Base-by-base conservation (phyloP, 2,888 invertebrate species). In the Conus canariensis region DNA sequence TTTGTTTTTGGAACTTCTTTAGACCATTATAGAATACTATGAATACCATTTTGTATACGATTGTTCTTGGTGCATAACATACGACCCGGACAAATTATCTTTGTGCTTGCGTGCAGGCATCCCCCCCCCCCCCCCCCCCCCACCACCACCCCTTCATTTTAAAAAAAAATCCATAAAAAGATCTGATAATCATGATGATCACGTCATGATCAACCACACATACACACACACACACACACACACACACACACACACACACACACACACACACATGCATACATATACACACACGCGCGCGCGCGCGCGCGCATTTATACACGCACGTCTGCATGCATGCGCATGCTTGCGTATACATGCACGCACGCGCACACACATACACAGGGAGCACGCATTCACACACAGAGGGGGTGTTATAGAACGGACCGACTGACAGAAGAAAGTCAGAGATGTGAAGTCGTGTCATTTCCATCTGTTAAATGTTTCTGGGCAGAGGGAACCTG, bases 171-270 rank as follows among this genome's bases (percentile, higher is more conserved):
- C 3, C 4, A 45, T 45, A 45, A 45, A 45, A 45, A 45, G 45
- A 4, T 4, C 64, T 16, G 64, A 14, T 16, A 64, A 7, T 64
- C 10, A 64, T 14, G 64, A 64, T 64, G 64, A 64, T 64, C 16
- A 14, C 16, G 7, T 14, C 70, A 22, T 22, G 70, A 16, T 7
- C 22, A 8, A 5, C 0, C 83, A 58, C 58, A 85, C 58, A 85
- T 59, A 58, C 83, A 85, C 83, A 59, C 83, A 59, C 83, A 58
- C 83, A 10, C 83, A 58, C 83, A 58, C 83, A 10, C 58, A 82
- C 82, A 82, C 25, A 82, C 25, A 30, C 82, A 82, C 82, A 82
- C 82, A 82, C 82, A 74, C 74, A 19, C 74, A 19, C 22, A 19
- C 74, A 74, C 74, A 74, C 12, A 74, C 12, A 19, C 70, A 70